phyloP scores from a whole-genome alignment of 2,113 vertebrate genomes.

The Martes martes region DNA sequence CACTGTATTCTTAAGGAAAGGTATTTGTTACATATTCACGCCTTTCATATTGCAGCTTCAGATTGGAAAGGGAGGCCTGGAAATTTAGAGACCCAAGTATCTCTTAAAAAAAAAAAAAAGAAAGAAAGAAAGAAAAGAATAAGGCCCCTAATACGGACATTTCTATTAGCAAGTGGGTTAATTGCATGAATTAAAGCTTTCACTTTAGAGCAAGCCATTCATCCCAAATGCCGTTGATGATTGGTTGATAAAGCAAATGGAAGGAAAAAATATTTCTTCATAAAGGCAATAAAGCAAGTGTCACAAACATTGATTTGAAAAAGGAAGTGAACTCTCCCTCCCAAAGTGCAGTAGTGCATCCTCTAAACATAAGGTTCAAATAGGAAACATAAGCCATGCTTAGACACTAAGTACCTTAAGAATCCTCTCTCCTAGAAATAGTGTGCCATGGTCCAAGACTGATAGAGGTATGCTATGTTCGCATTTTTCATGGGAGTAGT shows the following conservation, averaged over 20 bases:
- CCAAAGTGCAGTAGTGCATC: not conserved
- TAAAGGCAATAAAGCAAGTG: not conserved
- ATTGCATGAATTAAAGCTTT: not conserved
- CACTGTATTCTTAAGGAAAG: not conserved
- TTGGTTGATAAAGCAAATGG: not conserved
- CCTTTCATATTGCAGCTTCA: not conserved
- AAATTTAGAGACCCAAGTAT: not conserved
- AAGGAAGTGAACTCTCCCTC: not conserved
- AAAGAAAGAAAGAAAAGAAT: not conserved
- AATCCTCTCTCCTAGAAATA: not conserved
- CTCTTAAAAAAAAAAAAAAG: not conserved
- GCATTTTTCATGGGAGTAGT: not conserved
- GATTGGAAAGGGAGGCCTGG: not conserved
- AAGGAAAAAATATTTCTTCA: not conserved
- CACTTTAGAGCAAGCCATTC: not conserved
- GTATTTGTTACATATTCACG: not conserved
- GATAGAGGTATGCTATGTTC: not conserved
- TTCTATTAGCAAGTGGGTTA: not conserved
- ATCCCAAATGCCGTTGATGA: not conserved
- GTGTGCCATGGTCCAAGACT: not conserved
- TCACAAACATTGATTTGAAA: not conserved
- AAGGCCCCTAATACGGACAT: not conserved
- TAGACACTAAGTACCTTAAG: not conserved
- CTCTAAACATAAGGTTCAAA: not conserved
- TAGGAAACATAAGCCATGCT: fast-evolving